Evolutionary conservation across 2,888 invertebrate genomes (phyloP).

Genomic region (Halocaridina rubra): DNA sequence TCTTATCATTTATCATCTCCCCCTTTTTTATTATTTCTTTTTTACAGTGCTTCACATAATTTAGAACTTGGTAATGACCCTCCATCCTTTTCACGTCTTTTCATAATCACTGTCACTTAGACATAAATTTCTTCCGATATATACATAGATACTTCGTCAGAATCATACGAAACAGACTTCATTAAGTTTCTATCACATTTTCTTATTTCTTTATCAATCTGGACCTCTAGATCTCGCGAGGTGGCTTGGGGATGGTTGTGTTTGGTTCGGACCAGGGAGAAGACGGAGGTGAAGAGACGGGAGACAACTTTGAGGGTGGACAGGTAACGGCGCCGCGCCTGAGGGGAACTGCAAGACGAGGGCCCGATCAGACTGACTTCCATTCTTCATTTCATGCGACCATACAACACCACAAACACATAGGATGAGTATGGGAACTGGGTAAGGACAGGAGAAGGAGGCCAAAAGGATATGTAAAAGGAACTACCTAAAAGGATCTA

Average conservation of each 20-base stretch:
- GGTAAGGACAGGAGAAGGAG: background rate
- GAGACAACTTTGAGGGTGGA: constrained; percentile 63
- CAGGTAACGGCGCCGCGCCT: constrained; percentile 56
- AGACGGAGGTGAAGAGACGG: constrained; percentile 60
- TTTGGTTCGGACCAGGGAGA: constrained; percentile 52
- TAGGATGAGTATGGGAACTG: background rate
- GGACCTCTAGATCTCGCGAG: constrained; percentile 31
- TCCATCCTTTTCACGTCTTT: no score
- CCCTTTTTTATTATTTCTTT: no score
- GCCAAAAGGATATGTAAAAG: background rate
- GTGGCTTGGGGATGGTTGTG: constrained; percentile 33
- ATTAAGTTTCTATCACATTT: constrained; percentile 43
- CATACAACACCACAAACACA: no score
- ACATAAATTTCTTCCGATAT: constrained; percentile 55
- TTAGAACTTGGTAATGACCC: no score
- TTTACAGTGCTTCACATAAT: no score
- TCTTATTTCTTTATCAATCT: constrained; percentile 50
- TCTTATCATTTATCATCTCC: background rate
- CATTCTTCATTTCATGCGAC: no score
- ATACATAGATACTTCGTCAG: constrained; percentile 38
- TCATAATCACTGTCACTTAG: background rate
- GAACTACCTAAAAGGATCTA: no score
- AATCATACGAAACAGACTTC: constrained; percentile 20
- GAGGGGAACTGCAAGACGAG: constrained; percentile 54
- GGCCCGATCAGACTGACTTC: constrained; percentile 17